phyloP scores from a whole-genome alignment of 2,113 vertebrate species.

The Sciurus niger region DNA sequence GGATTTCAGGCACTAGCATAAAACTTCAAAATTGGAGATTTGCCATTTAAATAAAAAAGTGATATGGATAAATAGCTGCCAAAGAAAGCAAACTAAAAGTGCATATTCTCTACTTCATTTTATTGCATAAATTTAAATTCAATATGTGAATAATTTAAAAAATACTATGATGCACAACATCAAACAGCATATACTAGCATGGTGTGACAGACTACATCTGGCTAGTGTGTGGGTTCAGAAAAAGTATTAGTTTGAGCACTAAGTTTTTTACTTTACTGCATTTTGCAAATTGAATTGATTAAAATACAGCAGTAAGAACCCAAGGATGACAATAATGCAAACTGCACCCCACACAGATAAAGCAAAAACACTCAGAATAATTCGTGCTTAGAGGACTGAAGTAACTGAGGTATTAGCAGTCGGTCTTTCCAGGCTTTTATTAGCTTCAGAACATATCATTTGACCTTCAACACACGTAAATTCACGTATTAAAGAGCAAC shows the following conservation, averaged over 20 bases:
- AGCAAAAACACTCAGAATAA: background rate
- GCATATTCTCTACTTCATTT: slow-evolving; percentile 84
- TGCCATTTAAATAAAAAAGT: slow-evolving; percentile 90
- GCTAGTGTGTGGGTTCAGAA: slow-evolving; percentile 78
- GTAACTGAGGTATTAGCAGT: background rate
- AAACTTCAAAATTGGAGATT: slow-evolving; percentile 91
- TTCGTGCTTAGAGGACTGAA: background rate
- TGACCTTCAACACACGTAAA: slow-evolving; percentile 56
- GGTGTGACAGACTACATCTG: slow-evolving; percentile 86
- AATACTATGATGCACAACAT: slow-evolving; percentile 86
- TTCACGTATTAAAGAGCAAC: slow-evolving; percentile 50
- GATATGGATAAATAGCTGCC: slow-evolving; percentile 85
- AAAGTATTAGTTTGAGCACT: slow-evolving; percentile 82
- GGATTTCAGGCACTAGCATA: slow-evolving; percentile 88
- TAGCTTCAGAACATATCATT: slow-evolving; percentile 31
- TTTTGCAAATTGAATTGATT: slow-evolving; percentile 81
- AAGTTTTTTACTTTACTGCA: slow-evolving; percentile 73
- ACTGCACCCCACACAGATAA: background rate
- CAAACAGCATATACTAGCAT: slow-evolving; percentile 88
- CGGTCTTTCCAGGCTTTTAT: background rate
- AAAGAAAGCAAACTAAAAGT: slow-evolving; percentile 85
- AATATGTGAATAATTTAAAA: slow-evolving; percentile 90
- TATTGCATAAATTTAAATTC: slow-evolving; percentile 89
- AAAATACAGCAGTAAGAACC: slow-evolving; percentile 32
- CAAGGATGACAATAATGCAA: slow-evolving; percentile 7